Evolutionary conservation across 2,113 vertebrate genomes (phyloP).

Genomic region (Alosa alosa): DNA sequence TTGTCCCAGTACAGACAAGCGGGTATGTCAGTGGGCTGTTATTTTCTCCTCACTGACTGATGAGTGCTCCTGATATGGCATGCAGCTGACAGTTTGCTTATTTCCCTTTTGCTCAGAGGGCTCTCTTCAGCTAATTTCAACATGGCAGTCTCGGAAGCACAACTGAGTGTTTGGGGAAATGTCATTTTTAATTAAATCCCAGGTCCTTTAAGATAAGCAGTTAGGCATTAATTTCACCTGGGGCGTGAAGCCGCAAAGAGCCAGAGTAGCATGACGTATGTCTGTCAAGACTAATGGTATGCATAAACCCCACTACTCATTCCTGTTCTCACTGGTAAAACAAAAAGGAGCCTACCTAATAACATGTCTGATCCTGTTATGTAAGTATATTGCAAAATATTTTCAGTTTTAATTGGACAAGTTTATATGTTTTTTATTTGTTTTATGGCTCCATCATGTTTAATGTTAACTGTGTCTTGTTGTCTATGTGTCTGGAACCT

Average conservation of each 20-base stretch:
- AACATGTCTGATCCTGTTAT: slow-evolving; percentile 1
- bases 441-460: not conserved
- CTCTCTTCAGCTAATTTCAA: slow-evolving; percentile 72
- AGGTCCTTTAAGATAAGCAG: slow-evolving; percentile 76
- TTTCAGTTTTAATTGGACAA: not conserved
- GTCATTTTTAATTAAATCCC: slow-evolving; percentile 82
- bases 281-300: slow-evolving; percentile 71
- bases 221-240: slow-evolving; percentile 72
- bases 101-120: slow-evolving; percentile 67
- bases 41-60: slow-evolving; percentile 59
- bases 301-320: slow-evolving; percentile 45
- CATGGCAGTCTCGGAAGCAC: slow-evolving; percentile 64
- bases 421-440: not conserved
- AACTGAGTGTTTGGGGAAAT: slow-evolving; percentile 74
- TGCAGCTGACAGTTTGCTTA: slow-evolving; percentile 72
- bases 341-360: slow-evolving; percentile 27
- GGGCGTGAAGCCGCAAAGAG: slow-evolving; percentile 64
- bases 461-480: not conserved
- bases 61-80: slow-evolving; percentile 66
- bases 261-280: slow-evolving; percentile 67
- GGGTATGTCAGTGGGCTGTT: slow-evolving; percentile 51
- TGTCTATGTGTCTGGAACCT: not conserved
- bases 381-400: not conserved
- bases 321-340: not conserved
- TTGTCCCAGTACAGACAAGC: slow-evolving; percentile 42